These are phyloP conservation scores for Patiria miniata DNA, from an alignment of 35 echinoderm and acorn worm genomes.

Conservation along the genomic window DNA sequence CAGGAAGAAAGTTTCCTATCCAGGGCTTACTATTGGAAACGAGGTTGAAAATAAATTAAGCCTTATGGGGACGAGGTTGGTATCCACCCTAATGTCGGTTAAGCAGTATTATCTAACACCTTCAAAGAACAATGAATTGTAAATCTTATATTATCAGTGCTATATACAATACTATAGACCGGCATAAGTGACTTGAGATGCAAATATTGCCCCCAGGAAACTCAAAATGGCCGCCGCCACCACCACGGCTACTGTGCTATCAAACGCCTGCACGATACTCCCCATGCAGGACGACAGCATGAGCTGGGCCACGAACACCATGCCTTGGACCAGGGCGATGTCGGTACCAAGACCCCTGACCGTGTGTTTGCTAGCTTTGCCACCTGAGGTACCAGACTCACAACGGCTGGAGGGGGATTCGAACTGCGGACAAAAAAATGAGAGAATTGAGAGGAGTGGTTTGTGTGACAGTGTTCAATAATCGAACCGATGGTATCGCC, in stretches of 20 bases:
- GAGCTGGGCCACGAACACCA: constrained; percentile 97
- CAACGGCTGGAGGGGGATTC: constrained; percentile 18
- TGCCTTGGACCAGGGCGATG: constrained; percentile 86
- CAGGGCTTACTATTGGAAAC: too few species aligned
- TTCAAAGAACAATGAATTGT: not conserved
- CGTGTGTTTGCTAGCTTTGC: constrained; percentile 39
- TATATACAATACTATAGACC: constrained; percentile 62
- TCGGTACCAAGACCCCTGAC: constrained; percentile 92
- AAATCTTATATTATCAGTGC: not conserved
- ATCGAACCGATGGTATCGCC: not conserved
- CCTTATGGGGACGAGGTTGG: too few species aligned
- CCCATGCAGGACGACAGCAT: constrained; percentile 90
- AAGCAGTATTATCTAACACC: too few species aligned
- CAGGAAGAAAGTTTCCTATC: too few species aligned
- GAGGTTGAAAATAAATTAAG: too few species aligned
- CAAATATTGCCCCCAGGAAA: constrained; percentile 79
- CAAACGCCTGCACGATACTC: constrained; percentile 79
- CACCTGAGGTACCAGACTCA: not conserved
- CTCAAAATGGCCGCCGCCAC: constrained; percentile 79
- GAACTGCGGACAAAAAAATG: constrained; percentile 29
- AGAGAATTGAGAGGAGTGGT: not conserved
- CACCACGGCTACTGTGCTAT: constrained; percentile 68
- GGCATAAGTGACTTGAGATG: constrained; percentile 84
- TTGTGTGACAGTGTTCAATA: not conserved
- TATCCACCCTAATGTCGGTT: too few species aligned